phyloP scores from a whole-genome alignment of 23 tunicate species.

The Clavelina lepadiformis region DNA sequence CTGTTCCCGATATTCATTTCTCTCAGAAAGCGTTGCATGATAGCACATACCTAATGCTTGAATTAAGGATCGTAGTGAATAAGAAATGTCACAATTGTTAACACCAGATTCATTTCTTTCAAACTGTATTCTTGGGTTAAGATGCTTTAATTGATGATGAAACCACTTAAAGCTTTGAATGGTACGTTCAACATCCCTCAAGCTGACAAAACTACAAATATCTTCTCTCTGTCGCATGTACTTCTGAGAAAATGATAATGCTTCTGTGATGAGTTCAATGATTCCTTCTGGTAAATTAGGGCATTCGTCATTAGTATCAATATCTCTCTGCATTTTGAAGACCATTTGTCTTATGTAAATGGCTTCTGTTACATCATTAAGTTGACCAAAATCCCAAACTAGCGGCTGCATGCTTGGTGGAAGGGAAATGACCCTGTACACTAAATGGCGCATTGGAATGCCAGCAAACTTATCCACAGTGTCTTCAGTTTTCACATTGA shows the following conservation, averaged over 20 bases:
- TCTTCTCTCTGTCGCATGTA: conserved; percentile 42
- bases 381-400: conserved; percentile 84
- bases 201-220: conserved; percentile 56
- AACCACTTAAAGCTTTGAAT: conserved; percentile 38
- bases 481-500: conserved; percentile 35
- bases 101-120: no score
- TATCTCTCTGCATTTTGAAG: conserved; percentile 20
- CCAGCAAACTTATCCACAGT: conserved; percentile 47
- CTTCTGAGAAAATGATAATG: conserved; percentile 35
- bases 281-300: conserved; percentile 10
- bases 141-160: conserved; percentile 2
- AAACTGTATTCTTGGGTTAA: not conserved
- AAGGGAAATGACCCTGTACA: conserved; percentile 50
- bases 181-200: conserved; percentile 44
- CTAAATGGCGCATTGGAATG: conserved; percentile 53
- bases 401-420: conserved; percentile 81
- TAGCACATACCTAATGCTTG: no score
- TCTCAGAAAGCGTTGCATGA: no score
- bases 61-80: no score
- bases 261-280: conserved; percentile 15
- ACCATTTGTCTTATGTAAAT: conserved; percentile 63
- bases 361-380: conserved; percentile 39
- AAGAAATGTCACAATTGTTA: no score
- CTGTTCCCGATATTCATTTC: no score
- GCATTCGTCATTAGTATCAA: not conserved